Evolutionary conservation across 2,113 vertebrate species (phyloP).

Genomic region (Balaeniceps rex): DNA sequence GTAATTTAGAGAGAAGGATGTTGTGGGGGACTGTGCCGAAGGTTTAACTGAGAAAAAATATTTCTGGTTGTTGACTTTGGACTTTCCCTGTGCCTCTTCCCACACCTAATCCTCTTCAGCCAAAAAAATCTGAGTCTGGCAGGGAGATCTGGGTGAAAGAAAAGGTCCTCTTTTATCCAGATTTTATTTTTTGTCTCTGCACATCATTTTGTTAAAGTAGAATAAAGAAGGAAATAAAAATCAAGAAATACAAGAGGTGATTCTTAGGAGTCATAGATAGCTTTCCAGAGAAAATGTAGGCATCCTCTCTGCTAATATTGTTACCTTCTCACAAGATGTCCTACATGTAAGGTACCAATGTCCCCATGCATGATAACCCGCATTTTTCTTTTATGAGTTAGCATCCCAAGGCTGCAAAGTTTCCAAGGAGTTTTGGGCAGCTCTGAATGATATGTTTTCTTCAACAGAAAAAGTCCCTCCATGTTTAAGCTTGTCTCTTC

Average conservation of each 20-base stretch:
- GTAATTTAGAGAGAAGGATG: too few relatives aligned
- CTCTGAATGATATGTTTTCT: background rate
- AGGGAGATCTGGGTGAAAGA: background rate
- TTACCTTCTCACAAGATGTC: background rate
- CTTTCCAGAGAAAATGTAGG: background rate
- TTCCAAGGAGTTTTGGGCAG: background rate
- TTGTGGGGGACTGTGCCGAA: too few relatives aligned
- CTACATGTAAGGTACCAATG: background rate
- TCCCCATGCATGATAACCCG: background rate
- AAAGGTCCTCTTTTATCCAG: background rate
- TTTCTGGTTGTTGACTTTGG: background rate
- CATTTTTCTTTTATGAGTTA: background rate
- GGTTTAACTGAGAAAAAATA: background rate
- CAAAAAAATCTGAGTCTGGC: background rate
- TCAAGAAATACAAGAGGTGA: background rate
- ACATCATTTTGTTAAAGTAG: background rate
- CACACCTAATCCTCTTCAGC: background rate
- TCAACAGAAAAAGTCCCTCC: background rate
- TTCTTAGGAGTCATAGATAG: background rate
- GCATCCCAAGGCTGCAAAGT: background rate
- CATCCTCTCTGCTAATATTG: background rate
- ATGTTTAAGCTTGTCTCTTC: background rate
- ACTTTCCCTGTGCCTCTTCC: background rate
- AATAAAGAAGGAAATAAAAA: background rate
- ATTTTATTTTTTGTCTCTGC: background rate